Percentiles rank a stretch among this genome's conserved stretches.
phyloP scores from a whole-genome alignment of 2,888 invertebrate species.

The Drosophila falleni region DNA sequence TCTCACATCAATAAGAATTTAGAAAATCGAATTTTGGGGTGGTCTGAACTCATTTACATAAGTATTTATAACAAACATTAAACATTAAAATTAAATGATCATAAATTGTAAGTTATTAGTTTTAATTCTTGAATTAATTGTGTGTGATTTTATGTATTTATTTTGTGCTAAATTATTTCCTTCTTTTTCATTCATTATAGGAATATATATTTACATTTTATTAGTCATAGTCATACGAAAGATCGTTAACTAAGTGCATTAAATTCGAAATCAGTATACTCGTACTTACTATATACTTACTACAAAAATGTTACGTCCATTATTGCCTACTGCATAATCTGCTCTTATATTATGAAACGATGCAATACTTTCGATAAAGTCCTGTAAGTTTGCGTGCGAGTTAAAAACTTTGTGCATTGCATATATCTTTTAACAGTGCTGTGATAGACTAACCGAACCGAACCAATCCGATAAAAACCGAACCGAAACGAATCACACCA shows the following conservation, averaged over 20 bases:
- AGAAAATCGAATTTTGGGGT: conserved; percentile 39
- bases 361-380: conserved; percentile 58
- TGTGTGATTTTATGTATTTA: conserved; percentile 36
- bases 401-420: conserved; percentile 63
- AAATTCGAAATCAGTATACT: conserved; percentile 64
- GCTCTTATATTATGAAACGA: conserved; percentile 46
- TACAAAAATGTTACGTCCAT: conserved; percentile 65
- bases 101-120: conserved; percentile 31
- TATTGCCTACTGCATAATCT: conserved; percentile 52
- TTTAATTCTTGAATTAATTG: conserved; percentile 40
- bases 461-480: conserved; percentile 36
- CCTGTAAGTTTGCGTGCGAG: conserved; percentile 76
- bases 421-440: conserved; percentile 76
- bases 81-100: conserved; percentile 16
- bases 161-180: conserved; percentile 47
- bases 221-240: conserved; percentile 74
- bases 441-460: conserved; percentile 73
- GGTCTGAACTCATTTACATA: conserved; percentile 42
- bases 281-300: conserved; percentile 34
- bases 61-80: conserved; percentile 15
- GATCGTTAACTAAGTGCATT: conserved; percentile 67
- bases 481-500: conserved; percentile 36
- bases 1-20: conserved; percentile 31
- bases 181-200: conserved; percentile 79
- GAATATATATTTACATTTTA: conserved; percentile 85